Conservation (phyloP, 2,797 vertebrate genomes). For the Babyrousa celebensis region DNA sequence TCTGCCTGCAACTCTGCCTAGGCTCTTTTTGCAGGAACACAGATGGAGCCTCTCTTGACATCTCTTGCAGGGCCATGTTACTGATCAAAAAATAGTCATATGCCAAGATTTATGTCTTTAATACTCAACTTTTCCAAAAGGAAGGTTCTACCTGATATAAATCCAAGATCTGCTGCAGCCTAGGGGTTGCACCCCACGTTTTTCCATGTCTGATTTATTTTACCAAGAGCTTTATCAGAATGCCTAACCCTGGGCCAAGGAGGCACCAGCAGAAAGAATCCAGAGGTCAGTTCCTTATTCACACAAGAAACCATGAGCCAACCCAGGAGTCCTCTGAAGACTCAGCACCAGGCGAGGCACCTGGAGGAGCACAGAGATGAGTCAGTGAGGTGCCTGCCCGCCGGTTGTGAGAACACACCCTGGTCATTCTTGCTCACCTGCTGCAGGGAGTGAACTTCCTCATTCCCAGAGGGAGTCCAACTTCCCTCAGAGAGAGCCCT, state of each 20-base stretch:
- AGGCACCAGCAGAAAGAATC: background rate
- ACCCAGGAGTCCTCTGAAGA: background rate
- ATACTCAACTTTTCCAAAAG: constrained; percentile 46
- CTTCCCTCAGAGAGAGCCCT: background rate
- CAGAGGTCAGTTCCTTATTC: background rate
- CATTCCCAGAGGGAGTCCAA: background rate
- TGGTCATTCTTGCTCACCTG: background rate
- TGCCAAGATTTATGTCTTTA: background rate
- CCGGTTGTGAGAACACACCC: accelerated
- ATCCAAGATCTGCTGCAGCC: background rate
- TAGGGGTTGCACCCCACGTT: accelerated
- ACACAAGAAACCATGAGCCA: background rate
- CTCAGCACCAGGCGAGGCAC: background rate
- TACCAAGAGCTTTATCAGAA: background rate
- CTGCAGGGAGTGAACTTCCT: background rate
- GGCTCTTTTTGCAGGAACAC: background rate
- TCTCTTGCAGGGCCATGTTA: background rate
- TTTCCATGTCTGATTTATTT: background rate
- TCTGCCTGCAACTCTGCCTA: background rate
- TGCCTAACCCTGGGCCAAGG: background rate
- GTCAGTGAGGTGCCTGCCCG: background rate
- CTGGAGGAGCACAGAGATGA: background rate
- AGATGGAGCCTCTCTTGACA: background rate
- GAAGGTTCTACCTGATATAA: background rate
- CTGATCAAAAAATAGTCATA: background rate